These are phyloP conservation scores for Simalia tracyae DNA, from an alignment of 2,797 vertebrate species.

Conservation along the genomic window DNA sequence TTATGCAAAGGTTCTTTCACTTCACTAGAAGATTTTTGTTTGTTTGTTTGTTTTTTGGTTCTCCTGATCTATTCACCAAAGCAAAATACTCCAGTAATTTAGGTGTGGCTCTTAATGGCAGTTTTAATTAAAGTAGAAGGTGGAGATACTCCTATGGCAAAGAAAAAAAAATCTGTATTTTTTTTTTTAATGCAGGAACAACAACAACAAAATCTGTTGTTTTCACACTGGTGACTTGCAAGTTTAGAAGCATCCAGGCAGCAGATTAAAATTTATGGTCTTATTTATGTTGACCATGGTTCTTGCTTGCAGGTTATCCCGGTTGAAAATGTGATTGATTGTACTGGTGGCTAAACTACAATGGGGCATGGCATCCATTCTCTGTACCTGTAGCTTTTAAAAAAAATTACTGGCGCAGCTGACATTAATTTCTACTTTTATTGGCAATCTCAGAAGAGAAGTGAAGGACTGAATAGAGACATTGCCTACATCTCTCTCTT, in stretches of 20 bases:
- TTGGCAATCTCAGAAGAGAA: constrained; percentile 50
- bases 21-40: neutral
- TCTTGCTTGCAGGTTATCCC: constrained; percentile 44
- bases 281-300: constrained; percentile 47
- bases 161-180: neutral
- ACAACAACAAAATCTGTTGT: neutral
- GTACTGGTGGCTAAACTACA: constrained; percentile 34
- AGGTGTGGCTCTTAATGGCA: neutral
- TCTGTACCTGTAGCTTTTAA: constrained; percentile 10
- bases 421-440: constrained; percentile 47
- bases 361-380: constrained; percentile 15
- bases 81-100: constrained; percentile 6
- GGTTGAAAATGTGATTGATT: constrained; percentile 56
- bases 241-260: constrained; percentile 1
- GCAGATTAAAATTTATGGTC: constrained; percentile 21
- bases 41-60: neutral
- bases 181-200: constrained; percentile 24
- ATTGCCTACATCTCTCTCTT: constrained; percentile 15
- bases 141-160: neutral
- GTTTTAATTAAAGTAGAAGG: constrained; percentile 13
- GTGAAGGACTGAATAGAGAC: constrained; percentile 55
- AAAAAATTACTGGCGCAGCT: constrained; percentile 17
- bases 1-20: neutral
- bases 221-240: neutral
- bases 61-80: neutral